These are phyloP conservation scores for Perdita meconis DNA, from an alignment of 2,888 invertebrate genomes.

Conservation along the genomic window DNA sequence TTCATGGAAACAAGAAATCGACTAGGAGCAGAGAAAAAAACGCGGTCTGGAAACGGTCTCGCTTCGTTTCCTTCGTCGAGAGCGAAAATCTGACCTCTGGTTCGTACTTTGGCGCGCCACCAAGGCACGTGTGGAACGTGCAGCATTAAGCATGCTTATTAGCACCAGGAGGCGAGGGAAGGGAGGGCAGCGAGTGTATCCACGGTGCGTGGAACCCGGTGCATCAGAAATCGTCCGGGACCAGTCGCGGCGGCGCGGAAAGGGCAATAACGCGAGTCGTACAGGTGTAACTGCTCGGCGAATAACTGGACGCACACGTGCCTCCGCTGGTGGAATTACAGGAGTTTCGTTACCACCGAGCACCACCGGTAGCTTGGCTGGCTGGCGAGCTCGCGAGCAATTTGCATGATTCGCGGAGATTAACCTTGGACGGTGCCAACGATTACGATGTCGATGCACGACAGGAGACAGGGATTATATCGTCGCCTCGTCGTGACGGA, in stretches of 20 bases:
- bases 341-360: constrained; percentile 45
- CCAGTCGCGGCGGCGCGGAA: constrained; percentile 31
- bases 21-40: no score
- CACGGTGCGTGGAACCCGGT: constrained; percentile 5
- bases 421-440: constrained; percentile 20
- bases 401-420: constrained; percentile 51
- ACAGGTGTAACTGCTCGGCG: constrained; percentile 37
- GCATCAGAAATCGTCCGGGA: constrained; percentile 33
- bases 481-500: background rate
- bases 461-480: background rate
- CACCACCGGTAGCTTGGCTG: background rate
- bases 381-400: constrained; percentile 14
- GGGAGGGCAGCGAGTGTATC: background rate
- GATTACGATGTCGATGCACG: constrained; percentile 5
- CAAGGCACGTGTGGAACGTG: constrained; percentile 60
- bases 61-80: constrained; percentile 53
- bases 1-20: background rate
- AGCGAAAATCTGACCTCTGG: constrained; percentile 62
- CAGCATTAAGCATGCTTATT: constrained; percentile 64
- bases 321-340: constrained; percentile 46
- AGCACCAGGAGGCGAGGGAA: constrained; percentile 45
- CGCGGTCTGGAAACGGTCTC: constrained; percentile 17
- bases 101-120: constrained; percentile 56
- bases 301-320: constrained; percentile 47
- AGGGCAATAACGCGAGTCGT: constrained; percentile 46